Conservation (phyloP, 2,888 invertebrate genomes). For the Sceliomorpha sp. region DNA sequence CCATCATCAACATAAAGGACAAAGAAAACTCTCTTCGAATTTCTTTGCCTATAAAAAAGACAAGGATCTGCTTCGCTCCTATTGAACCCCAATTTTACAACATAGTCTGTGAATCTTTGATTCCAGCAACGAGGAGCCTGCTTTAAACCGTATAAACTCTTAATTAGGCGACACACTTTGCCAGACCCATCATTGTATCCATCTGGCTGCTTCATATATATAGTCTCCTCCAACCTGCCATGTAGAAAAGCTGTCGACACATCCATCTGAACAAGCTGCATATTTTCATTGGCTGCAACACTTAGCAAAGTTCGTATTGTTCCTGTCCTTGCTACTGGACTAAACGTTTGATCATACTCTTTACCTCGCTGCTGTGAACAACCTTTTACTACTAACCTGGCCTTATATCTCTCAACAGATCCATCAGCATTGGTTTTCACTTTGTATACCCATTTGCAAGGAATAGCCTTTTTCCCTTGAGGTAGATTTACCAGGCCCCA, state of each 20-base stretch:
- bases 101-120: constrained; percentile 13
- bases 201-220: constrained; percentile 31
- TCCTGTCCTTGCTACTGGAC: constrained; percentile 22
- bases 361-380: constrained; percentile 23
- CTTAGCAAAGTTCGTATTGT: constrained; percentile 25
- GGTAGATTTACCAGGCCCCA: no score
- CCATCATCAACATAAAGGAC: constrained; percentile 36
- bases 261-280: constrained; percentile 23
- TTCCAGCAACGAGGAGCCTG: constrained; percentile 36
- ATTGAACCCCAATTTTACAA: constrained; percentile 12
- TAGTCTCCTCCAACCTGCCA: constrained; percentile 24
- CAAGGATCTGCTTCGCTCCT: constrained; percentile 30
- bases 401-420: constrained; percentile 22
- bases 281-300: constrained; percentile 18
- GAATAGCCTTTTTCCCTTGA: constrained; percentile 59
- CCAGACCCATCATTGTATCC: constrained; percentile 12
- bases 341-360: constrained; percentile 37
- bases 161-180: constrained; percentile 22
- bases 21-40: constrained; percentile 12
- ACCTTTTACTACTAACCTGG: constrained; percentile 29
- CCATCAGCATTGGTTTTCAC: constrained; percentile 24
- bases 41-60: constrained; percentile 18
- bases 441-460: constrained; percentile 63
- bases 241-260: constrained; percentile 33
- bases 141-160: constrained; percentile 28